A percentile compares a stretch with the other conserved stretches of the same genome.
These are phyloP conservation scores for Phoxinus dragarum DNA, from an alignment of 2,797 vertebrate species.

Conservation along the genomic window DNA sequence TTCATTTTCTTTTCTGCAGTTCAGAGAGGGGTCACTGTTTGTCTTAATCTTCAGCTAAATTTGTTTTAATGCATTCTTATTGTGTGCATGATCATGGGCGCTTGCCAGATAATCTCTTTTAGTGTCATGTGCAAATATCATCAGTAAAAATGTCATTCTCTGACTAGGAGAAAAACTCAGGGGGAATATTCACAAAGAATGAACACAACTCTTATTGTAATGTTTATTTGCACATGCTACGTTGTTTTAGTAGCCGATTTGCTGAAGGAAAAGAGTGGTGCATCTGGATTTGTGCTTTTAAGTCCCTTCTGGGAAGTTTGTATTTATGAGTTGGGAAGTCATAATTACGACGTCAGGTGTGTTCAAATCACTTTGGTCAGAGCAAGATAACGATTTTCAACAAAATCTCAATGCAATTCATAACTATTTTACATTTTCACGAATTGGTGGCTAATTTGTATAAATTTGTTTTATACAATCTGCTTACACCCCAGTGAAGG, in stretches of 20 bases:
- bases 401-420: background rate
- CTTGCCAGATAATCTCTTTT: conserved; percentile 44
- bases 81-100: conserved; percentile 42
- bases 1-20: conserved; percentile 48
- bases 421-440: background rate
- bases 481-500: background rate
- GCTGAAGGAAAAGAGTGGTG: background rate
- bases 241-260: background rate
- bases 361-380: background rate
- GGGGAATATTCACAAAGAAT: conserved; percentile 4
- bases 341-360: background rate
- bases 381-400: background rate
- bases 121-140: conserved; percentile 27
- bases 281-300: background rate
- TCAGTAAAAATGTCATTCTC: conserved; percentile 11
- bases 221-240: background rate
- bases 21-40: conserved; percentile 41
- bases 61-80: conserved; percentile 50
- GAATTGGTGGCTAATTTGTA: background rate
- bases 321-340: background rate
- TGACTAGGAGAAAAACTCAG: conserved; percentile 15
- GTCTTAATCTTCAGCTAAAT: conserved; percentile 44
- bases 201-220: background rate
- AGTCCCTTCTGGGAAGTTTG: background rate
- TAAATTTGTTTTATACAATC: background rate